Evolutionary conservation across 2,888 invertebrate genomes (phyloP).

Genomic region (Pocota personata): DNA sequence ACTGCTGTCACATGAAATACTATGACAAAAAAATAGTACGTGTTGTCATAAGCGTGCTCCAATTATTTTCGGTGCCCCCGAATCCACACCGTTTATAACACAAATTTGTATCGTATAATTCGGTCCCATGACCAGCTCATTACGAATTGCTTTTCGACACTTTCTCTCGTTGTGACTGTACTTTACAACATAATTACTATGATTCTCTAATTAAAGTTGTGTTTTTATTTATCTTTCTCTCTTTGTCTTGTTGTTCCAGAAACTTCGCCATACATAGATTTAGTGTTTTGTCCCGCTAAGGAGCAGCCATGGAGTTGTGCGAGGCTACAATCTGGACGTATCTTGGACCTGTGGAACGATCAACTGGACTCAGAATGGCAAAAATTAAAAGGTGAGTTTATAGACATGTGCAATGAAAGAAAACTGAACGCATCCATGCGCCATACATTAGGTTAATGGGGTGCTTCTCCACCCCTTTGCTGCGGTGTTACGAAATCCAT

Average conservation of each 20-base stretch:
- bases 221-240: background rate
- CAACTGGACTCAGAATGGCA: conserved; percentile 80
- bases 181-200: conserved; percentile 33
- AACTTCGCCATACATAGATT: conserved; percentile 84
- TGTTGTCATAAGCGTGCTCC: conserved; percentile 32
- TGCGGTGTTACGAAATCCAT: conserved; percentile 5
- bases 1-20: conserved; percentile 6
- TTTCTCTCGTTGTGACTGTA: conserved; percentile 47
- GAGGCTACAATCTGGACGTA: conserved; percentile 84
- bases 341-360: conserved; percentile 82
- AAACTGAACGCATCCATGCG: too few relatives aligned
- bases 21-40: background rate
- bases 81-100: conserved; percentile 3
- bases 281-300: conserved; percentile 84
- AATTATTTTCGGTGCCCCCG: conserved; percentile 39
- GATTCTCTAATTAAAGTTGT: conserved; percentile 38
- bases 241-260: conserved; percentile 76
- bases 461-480: background rate
- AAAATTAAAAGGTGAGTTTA: conserved; percentile 80
- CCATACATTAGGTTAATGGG: too few relatives aligned
- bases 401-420: background rate
- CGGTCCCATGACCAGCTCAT: conserved; percentile 41
- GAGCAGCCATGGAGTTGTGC: conserved; percentile 85
- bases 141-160: conserved; percentile 48
- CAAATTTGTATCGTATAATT: conserved; percentile 22